Base-by-base conservation (phyloP, 2,888 invertebrate species). In the Leucophenga maculata region DNA sequence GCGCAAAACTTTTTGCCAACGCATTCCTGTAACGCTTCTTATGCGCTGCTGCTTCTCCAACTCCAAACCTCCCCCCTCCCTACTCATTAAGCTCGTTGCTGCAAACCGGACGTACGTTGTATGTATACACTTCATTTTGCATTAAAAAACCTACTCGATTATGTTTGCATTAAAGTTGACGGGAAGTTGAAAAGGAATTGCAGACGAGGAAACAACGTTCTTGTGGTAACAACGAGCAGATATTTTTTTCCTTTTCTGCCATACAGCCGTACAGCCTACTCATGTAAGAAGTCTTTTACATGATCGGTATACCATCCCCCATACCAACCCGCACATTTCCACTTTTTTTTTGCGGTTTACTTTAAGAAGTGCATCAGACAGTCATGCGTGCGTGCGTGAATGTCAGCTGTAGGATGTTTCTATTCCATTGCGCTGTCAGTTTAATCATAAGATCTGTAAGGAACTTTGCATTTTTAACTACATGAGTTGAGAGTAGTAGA, bases 91-190 rank as follows among this genome's bases (percentile, higher is more conserved):
- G 50, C 50, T 50, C 26, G 3, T 46, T 3, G 2, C 22, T 1
- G 1, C 16, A 13, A 22, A 67, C 67, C 67, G 67, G 67, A 68
- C 67, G 67, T 68, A n/a, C n/a, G n/a, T n/a, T 44, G 67, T 50
- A 48, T 48, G n/a, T 46, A 6, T 46, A 14, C 6, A 50, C 16
- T 50, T 50, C 18, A 50, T 50, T 50, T 50, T 50, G 16, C 50
- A 18, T 50, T 50, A 39, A 20, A 20, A 68, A 60, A 20, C 67
- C 60, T 60, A 68, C 60, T 68, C 67, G 32, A 18, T 54, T 50
- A 31, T 9, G 26, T 31, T 57, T 46, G n/a, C 18, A 52, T 39
- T 18, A 55, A 55, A 66, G 20, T 22, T 13, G 60, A n/a, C 6
- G 39, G 39, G 39, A 39, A 39, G 39, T 39, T n/a, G 13, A 59